Conservation (phyloP, 2,888 invertebrate genomes). For the Serrognathus titanus region DNA sequence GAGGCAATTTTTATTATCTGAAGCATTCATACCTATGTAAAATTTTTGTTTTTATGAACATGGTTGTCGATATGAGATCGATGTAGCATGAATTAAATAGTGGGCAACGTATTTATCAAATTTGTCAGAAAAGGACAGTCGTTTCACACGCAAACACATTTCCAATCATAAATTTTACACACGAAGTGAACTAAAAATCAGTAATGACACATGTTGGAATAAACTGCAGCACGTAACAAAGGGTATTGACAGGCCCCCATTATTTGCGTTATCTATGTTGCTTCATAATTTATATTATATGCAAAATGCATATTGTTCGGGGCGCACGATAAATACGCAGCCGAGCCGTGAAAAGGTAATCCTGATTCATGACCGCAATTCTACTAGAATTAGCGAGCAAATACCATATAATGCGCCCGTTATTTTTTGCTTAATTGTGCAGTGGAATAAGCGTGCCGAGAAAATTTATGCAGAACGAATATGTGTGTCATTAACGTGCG, state of each 20-base stretch:
- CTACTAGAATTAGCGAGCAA: not conserved
- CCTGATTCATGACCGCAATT: slow-evolving; percentile 25
- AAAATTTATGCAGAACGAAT: not conserved
- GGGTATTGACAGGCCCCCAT: slow-evolving; percentile 32
- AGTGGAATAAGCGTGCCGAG: not conserved
- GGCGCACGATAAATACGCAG: slow-evolving; percentile 28
- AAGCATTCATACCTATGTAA: too few relatives aligned
- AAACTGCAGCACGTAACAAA: slow-evolving; percentile 28
- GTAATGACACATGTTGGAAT: slow-evolving; percentile 17
- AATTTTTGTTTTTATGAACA: too few relatives aligned
- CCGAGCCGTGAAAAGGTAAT: slow-evolving; percentile 24
- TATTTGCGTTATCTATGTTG: slow-evolving; percentile 32
- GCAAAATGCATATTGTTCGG: slow-evolving; percentile 35
- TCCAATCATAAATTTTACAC: slow-evolving; percentile 3
- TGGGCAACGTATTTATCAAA: too few relatives aligned
- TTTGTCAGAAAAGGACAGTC: too few relatives aligned
- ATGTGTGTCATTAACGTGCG: not conserved
- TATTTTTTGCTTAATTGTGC: not conserved
- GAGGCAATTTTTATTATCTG: too few relatives aligned
- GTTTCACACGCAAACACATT: not conserved
- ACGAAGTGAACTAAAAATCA: slow-evolving; percentile 11
- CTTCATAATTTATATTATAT: slow-evolving; percentile 35
- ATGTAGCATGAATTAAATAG: too few relatives aligned
- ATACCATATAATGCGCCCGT: not conserved
- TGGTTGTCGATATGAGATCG: too few relatives aligned